Base-by-base conservation (phyloP, 1,140 invertebrate species). In the Argopecten irradians region DNA sequence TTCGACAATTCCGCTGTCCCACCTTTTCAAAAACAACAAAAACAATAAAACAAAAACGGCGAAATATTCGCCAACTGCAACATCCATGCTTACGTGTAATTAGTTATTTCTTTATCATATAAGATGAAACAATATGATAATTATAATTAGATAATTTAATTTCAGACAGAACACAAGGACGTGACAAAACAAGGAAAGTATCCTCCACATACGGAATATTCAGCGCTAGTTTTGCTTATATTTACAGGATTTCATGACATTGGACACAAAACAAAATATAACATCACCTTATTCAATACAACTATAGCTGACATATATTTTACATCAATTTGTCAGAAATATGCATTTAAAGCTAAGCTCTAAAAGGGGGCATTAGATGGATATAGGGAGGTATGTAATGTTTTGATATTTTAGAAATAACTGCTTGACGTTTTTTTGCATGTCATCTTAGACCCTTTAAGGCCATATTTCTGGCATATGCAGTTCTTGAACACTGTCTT, bases 111-210 rank as follows among this genome's bases (percentile, higher is more conserved):
- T n/a, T n/a, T n/a, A n/a, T n/a, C n/a, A n/a, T n/a, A n/a, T n/a
- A n/a, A n/a, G n/a, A n/a, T n/a, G n/a, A n/a, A n/a, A n/a, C n/a
- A n/a, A n/a, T n/a, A n/a, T n/a, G n/a, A n/a, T n/a, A n/a, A n/a
- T n/a, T n/a, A n/a, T n/a, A n/a, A n/a, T n/a, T n/a, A 71, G 28
- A 28, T 71, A 71, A 71, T 71, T 71, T 71, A 71, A 71, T 71
- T 28, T n/a, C n/a, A n/a, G 16, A 71, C 1, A 71, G 22, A 71
- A 71, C 22, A 71, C 16, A 71, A 71, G 22, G 22, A 28, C 55
- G 28, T 5, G 22, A 28, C 22, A 71, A 71, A 5, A 71, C 22
- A 71, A 1, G n/a, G n/a, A 7, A 22, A 71, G 55, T 16, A 16
- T 22, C n/a, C n/a, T n/a, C n/a, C n/a, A 71, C 16, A 71, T 8